Conservation (phyloP, 2,888 invertebrate species). For the Smittia aterrima region DNA sequence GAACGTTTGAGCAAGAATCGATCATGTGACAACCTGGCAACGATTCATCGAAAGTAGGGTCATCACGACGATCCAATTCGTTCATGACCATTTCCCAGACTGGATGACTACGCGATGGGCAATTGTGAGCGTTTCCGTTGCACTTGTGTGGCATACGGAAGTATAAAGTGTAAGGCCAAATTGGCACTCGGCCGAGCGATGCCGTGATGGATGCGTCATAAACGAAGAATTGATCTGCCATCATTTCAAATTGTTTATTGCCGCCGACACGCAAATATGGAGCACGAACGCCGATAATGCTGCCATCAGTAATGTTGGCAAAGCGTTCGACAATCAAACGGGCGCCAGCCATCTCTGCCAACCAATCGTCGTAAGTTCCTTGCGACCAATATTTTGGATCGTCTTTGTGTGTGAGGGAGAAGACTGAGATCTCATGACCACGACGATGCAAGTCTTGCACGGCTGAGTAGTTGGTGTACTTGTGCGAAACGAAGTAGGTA, state of each 20-base stretch:
- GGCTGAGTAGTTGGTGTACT: conserved; percentile 87
- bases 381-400: conserved; percentile 87
- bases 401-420: conserved; percentile 89
- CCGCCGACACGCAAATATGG: conserved; percentile 89
- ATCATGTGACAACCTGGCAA: conserved; percentile 93
- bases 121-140: conserved; percentile 90
- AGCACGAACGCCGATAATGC: conserved; percentile 83
- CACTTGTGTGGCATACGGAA: conserved; percentile 96
- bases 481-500: conserved; percentile 89
- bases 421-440: conserved; percentile 89
- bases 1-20: conserved; percentile 90
- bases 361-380: conserved; percentile 87
- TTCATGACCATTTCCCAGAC: conserved; percentile 98
- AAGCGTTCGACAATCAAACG: conserved; percentile 84
- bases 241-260: conserved; percentile 95
- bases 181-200: conserved; percentile 81
- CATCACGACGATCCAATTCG: conserved; percentile 88
- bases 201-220: conserved; percentile 95
- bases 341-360: conserved; percentile 91
- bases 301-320: conserved; percentile 88
- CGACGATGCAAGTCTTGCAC: conserved; percentile 84
- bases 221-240: conserved; percentile 91
- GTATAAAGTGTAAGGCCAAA: conserved; percentile 97
- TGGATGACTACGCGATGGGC: conserved; percentile 85
- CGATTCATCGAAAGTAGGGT: conserved; percentile 90